phyloP scores from a whole-genome alignment of 1,140 invertebrate species.

The Trachymyrmex cornetzi region DNA sequence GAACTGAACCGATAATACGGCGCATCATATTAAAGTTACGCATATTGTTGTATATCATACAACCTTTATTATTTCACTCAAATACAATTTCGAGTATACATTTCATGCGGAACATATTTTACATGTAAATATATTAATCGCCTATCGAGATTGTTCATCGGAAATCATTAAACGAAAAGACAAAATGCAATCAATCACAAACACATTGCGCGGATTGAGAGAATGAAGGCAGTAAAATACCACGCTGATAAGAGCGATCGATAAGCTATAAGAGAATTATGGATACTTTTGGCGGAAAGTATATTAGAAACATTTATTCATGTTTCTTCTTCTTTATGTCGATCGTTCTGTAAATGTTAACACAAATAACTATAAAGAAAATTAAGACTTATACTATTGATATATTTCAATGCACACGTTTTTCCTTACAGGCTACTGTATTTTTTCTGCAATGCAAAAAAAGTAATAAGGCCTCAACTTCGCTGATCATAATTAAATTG shows the following conservation, averaged over 20 bases:
- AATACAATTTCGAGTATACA: constrained; percentile 82
- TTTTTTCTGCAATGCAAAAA: constrained; percentile 17
- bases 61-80: constrained; percentile 84
- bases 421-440: not conserved
- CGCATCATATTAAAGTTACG: constrained; percentile 74
- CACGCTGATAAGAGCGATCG: constrained; percentile 29
- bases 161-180: constrained; percentile 62
- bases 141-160: constrained; percentile 56
- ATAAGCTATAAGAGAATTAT: constrained; percentile 34
- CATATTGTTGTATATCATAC: constrained; percentile 74
- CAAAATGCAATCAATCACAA: constrained; percentile 62
- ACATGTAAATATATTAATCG: constrained; percentile 62
- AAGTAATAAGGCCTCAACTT: not conserved
- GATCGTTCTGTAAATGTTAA: constrained; percentile 40
- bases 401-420: constrained; percentile 19
- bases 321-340: constrained; percentile 28
- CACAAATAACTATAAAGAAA: constrained; percentile 27
- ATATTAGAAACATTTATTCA: constrained; percentile 43
- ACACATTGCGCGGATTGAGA: constrained; percentile 33
- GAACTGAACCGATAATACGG: constrained; percentile 69
- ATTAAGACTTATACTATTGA: constrained; percentile 43
- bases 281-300: constrained; percentile 6
- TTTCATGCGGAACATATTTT: constrained; percentile 69
- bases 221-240: constrained; percentile 44
- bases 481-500: not conserved